A percentile compares a stretch with the other conserved stretches of the same genome.
phyloP scores from a whole-genome alignment of 2,797 vertebrate species.

The Characodon lateralis region DNA sequence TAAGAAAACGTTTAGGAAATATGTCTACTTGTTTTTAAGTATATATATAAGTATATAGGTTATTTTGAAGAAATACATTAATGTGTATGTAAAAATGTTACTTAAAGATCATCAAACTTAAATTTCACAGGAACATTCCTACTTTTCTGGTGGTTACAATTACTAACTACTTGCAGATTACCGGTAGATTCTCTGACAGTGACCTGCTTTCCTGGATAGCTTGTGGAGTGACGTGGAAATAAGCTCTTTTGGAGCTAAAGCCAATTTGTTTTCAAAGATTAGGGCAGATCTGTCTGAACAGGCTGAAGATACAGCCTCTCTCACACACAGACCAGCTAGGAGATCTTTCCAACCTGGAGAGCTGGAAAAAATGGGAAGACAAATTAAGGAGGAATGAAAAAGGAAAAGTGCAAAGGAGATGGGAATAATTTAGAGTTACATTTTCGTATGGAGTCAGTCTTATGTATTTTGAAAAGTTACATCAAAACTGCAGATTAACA shows the following conservation, averaged over 20 bases:
- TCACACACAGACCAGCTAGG: conserved; percentile 20
- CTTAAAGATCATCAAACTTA: not conserved
- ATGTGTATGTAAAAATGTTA: not conserved
- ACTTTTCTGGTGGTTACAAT: conserved; percentile 8
- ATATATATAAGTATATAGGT: not conserved
- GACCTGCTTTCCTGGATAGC: conserved; percentile 78
- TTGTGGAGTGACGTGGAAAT: conserved; percentile 77
- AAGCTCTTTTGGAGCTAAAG: conserved; percentile 86
- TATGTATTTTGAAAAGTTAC: not conserved
- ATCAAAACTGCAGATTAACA: not conserved
- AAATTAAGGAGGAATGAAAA: conserved; percentile 4
- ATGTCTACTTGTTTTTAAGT: not conserved
- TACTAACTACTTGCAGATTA: conserved; percentile 69
- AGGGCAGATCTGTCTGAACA: conserved; percentile 80
- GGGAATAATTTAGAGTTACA: conserved; percentile 1
- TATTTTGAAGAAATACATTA: not conserved
- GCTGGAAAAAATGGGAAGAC: conserved; percentile 9
- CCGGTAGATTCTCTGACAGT: conserved; percentile 67
- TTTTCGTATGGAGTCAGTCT: not conserved
- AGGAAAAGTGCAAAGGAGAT: conserved; percentile 1
- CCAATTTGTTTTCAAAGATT: conserved; percentile 84
- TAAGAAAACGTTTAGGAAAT: not conserved
- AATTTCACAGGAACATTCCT: not conserved
- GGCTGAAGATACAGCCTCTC: conserved; percentile 59
- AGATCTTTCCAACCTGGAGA: conserved; percentile 19